Evolutionary conservation across 2,113 vertebrate species (phyloP).

Genomic region (Poeciliopsis occidentalis): DNA sequence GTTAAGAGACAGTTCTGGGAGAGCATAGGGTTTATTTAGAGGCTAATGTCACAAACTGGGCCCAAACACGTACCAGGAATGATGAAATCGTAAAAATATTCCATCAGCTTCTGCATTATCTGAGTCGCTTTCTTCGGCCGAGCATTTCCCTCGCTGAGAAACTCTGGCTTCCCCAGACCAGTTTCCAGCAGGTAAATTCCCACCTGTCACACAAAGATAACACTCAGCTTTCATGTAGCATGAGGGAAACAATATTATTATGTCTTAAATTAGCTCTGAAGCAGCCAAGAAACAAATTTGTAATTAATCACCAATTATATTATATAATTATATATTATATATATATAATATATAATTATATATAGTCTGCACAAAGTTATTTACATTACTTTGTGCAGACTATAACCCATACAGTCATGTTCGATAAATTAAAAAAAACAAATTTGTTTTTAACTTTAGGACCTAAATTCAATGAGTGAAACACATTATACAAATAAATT

Average conservation of each 20-base stretch:
- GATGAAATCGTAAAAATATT: conserved; percentile 89
- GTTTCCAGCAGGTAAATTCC: conserved; percentile 90
- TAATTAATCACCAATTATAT: no score
- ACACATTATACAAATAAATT: not conserved
- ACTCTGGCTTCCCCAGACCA: conserved; percentile 89
- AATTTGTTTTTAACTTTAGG: no score
- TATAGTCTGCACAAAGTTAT: no score
- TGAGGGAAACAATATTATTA: not conserved
- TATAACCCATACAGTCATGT: not conserved
- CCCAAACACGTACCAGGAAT: conserved; percentile 84
- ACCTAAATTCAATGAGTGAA: not conserved
- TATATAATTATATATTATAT: no score
- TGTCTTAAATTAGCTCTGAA: not conserved
- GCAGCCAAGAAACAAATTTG: no score
- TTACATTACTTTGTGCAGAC: no score
- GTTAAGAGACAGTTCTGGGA: not conserved
- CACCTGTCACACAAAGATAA: conserved; percentile 77
- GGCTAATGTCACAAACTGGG: not conserved
- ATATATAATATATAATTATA: no score
- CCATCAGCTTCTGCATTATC: conserved; percentile 94
- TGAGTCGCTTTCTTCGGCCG: conserved; percentile 93
- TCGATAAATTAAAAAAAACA: not conserved
- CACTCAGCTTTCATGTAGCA: not conserved
- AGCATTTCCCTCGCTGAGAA: conserved; percentile 89
- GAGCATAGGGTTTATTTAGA: not conserved